Percentiles rank a stretch among this genome's conserved stretches.
These are phyloP conservation scores for Galbula dea DNA, from an alignment of 2,113 vertebrate genomes.

Conservation along the genomic window DNA sequence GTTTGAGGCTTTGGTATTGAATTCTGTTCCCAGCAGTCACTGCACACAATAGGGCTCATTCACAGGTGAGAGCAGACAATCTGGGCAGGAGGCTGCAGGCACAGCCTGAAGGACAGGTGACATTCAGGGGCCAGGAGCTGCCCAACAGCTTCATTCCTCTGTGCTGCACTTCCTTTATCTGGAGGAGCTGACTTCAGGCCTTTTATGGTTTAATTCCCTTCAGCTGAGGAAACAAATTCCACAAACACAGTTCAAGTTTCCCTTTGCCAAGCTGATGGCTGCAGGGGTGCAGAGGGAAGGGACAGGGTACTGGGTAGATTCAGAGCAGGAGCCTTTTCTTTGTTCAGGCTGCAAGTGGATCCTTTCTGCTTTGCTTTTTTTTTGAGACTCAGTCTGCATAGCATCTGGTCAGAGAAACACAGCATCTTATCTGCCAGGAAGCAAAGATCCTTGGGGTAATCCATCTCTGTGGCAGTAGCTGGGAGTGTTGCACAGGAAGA, in stretches of 20 bases:
- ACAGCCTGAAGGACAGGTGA: slow-evolving; percentile 49
- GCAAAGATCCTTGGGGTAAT: neutral
- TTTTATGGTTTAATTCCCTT: slow-evolving; percentile 58
- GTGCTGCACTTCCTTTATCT: slow-evolving; percentile 38
- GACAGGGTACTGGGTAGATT: neutral
- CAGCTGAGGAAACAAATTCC: slow-evolving; percentile 47
- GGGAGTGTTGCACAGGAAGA: neutral
- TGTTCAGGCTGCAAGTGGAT: neutral
- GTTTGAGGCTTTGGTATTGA: neutral
- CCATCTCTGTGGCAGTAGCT: neutral
- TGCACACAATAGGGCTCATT: slow-evolving; percentile 1
- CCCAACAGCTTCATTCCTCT: slow-evolving; percentile 32
- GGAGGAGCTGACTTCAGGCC: slow-evolving; percentile 39
- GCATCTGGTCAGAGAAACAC: neutral
- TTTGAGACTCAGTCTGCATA: neutral
- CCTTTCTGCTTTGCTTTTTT: neutral
- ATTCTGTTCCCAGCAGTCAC: neutral
- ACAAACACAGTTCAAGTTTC: neutral
- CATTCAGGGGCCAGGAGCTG: neutral
- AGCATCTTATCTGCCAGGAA: neutral
- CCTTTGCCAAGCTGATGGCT: slow-evolving; percentile 15
- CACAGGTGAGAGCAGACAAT: neutral
- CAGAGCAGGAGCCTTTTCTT: neutral
- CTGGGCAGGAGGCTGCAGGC: neutral
- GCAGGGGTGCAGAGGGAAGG: neutral